Evolutionary conservation across 2,888 invertebrate genomes (phyloP), one percentile per base, ranked within the genome.

Genomic region (Aproaerema taeniolella): DNA sequence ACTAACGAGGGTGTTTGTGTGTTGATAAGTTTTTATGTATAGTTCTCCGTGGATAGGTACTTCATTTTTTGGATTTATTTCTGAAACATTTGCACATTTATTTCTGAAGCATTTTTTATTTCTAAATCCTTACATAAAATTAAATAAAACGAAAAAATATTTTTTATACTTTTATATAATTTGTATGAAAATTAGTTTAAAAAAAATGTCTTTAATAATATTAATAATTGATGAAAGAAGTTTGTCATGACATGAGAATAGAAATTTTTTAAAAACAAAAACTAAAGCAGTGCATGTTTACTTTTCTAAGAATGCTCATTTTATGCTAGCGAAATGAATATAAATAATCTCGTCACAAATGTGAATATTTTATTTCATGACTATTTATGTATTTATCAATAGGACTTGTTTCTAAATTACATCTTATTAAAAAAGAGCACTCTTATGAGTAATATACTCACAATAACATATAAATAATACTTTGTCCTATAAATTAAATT

Each of bases 151-250:
- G 10, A n/a, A n/a, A n/a, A n/a, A n/a, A n/a, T n/a, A n/a, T 50
- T 59, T 66, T 70, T 54, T 69, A 66, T 64, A 67, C 72, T 77
- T 78, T 78, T 76, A 78, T 81, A 82, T 82, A 80, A 79, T 81
- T 78, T 67, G 67, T 80, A 76, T 75, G 80, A 82, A 81, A 80
- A 78, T 67, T 67, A 65, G 68, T 74, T n/a, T 69, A 67, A 75
- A 76, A 76, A 79, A 80, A 73, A 52, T 81, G 81, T 81, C 81
- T 81, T 82, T 79, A 77, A 76, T 67, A 68, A 67, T 67, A 70
- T 70, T 58, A 61, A 75, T 67, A 66, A 58, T 61, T 66, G 60
- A 69, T 73, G 62, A 66, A 56, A 62, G 60, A 65, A 61, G 57
- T 56, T 68, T 74, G 66, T 78, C 69, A 73, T 71, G 69, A 75